Base-by-base conservation (phyloP, 2,113 vertebrate species). In the Myrmecophaga tridactyla region DNA sequence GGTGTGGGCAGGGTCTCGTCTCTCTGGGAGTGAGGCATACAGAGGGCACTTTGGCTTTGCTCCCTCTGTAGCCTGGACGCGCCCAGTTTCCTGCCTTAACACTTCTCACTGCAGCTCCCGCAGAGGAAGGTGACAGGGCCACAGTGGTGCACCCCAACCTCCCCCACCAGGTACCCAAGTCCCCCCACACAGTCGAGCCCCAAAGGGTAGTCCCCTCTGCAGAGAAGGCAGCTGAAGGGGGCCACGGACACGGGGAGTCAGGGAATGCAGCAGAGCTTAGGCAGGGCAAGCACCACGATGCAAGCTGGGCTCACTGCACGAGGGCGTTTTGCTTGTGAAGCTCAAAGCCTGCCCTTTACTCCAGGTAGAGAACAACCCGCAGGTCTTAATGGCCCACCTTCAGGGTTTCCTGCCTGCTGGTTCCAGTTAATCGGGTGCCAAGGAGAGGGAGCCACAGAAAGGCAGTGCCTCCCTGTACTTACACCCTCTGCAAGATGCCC, bases 381-480 rank as follows among this genome's bases (percentile, higher is more conserved):
- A 10, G 62, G 53, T 80, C 39, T 39, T 4, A 76, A 25, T 2
- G 51, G 69, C 23, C 29, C 29, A 56, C 29, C 15, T 81, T 25
- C 25, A 23, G 60, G 70, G 56, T 53, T 31, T 39, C 53, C 34
- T 53, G 23, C 31, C 43, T 15, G 56, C 34, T 0, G 4, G 43
- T 31, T 34, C 41, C 4, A 14, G 18, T 9, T 75, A 75, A 75
- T 7, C 72, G 46, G 72, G 41, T 69, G n/a, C n/a, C 21, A 58
- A 58, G 4, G 17, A 6, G 46, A 17, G 43, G 51, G 23, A 4
- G 18, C 4, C 13, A 9, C 6, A 1, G 43, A 13, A 17, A 90
- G 60, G 58, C 51, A 23, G 46, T 0, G 39, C 1, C 0, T 1
- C 39, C 14, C 2, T 7, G 48, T 23, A 36, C 21, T 89, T 53